Evolutionary conservation across 1,140 invertebrate species (phyloP).

Genomic region (Teleopsis dalmanni): DNA sequence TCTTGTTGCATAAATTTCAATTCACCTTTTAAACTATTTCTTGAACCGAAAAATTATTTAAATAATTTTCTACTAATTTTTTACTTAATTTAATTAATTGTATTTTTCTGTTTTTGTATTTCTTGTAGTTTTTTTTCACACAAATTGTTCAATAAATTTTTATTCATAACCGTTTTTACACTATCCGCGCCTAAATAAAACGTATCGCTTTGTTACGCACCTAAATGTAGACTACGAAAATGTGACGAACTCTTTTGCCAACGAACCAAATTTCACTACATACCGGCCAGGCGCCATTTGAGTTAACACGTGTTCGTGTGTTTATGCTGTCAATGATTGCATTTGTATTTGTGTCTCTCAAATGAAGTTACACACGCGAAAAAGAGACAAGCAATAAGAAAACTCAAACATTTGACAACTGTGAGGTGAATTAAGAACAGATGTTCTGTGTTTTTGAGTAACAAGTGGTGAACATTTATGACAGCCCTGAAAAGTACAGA

Average conservation of each 20-base stretch:
- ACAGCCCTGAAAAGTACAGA: too few species aligned
- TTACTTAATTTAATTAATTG: slow-evolving; percentile 1
- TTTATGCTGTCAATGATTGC: background rate
- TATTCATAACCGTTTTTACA: slow-evolving; percentile 1
- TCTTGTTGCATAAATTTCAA: too few species aligned
- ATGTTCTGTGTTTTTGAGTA: too few species aligned
- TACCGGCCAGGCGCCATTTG: background rate
- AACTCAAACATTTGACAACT: background rate
- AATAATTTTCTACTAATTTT: too few species aligned
- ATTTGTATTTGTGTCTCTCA: background rate
- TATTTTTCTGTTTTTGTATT: background rate
- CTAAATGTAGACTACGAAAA: slow-evolving; percentile 42
- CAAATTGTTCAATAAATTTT: too few species aligned
- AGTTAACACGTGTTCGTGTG: background rate
- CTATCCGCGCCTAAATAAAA: slow-evolving; percentile 9
- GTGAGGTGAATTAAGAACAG: slow-evolving; percentile 1
- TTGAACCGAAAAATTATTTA: too few species aligned
- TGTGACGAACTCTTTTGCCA: slow-evolving; percentile 14
- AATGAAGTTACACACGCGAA: background rate
- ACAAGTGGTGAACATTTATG: too few species aligned
- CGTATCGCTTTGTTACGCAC: slow-evolving; percentile 31
- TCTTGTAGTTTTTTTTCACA: slow-evolving; percentile 2
- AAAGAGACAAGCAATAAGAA: background rate
- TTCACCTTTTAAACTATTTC: slow-evolving; percentile 4
- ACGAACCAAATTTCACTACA: slow-evolving; percentile 1